Conservation (phyloP, 2,797 vertebrate genomes). For the Sebastes kiyomatsui region DNA sequence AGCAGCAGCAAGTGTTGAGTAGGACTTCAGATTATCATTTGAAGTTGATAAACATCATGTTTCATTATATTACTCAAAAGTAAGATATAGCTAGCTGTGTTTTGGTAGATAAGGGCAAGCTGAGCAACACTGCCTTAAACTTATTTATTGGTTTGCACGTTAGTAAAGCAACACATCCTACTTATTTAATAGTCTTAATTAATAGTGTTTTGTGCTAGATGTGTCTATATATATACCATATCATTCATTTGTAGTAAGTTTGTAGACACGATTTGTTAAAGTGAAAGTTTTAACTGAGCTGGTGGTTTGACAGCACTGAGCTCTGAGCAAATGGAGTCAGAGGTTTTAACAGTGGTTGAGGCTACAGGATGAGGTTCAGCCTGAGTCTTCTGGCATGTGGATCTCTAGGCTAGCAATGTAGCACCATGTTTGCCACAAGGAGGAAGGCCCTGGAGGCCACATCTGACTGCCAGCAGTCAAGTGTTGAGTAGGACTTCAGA, state of each 20-base stretch:
- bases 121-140: slow-evolving; percentile 14
- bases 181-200: not conserved
- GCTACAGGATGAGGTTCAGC: not conserved
- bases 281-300: slow-evolving; percentile 8
- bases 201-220: not conserved
- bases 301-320: not conserved
- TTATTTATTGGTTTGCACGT: not conserved
- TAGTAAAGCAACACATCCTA: not conserved
- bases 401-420: slow-evolving; percentile 56
- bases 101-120: not conserved
- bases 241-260: not conserved
- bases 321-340: not conserved
- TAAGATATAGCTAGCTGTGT: too few species aligned
- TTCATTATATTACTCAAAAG: not conserved
- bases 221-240: not conserved
- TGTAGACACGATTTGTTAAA: not conserved
- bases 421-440: slow-evolving; percentile 56
- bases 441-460: slow-evolving; percentile 64
- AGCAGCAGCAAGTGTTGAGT: slow-evolving; percentile 14
- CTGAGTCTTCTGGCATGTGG: slow-evolving; percentile 58
- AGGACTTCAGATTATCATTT: not conserved
- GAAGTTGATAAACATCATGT: not conserved
- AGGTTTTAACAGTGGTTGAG: not conserved
- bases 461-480: slow-evolving; percentile 41
- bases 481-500: not conserved